Base-by-base conservation (phyloP, 1,140 invertebrate species). In the Polyergus mexicanus region DNA sequence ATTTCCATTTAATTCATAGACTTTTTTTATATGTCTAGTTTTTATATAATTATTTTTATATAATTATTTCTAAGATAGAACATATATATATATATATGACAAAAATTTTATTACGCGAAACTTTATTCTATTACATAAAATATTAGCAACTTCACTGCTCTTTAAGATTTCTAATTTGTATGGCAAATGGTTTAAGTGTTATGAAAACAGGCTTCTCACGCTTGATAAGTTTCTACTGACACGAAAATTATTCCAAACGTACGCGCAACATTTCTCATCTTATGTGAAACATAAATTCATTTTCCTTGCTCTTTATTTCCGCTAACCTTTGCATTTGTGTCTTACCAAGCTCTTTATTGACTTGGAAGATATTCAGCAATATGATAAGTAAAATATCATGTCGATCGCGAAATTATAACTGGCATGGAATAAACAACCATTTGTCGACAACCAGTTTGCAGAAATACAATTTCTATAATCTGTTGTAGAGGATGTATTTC, bases 351-450 rank as follows among this genome's bases (percentile, higher is more conserved):
- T 71, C 22, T 5, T 60, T 25, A 25, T 60, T 35, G 16, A 58
- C 25, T 60, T 44, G 38, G 16, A 56, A 69, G 77, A 41, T 1
- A 32, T 4, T 71, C 22, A 22, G 5, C 22, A 13, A 81, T 13
- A 54, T 54, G 66, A 35, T 28, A 81, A 81, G 47, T 44, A 54
- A 44, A n/a, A 66, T 3, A 25, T 60, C 38, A 11, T 38, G 47
- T 35, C 7, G 32, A 68, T 66, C 51, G 22, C 25, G 35, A 69
- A 6, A 44, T 32, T 44, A 22, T n/a, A 58, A 44, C 51, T 51
- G 66, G 3, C 32, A 11, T 11, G 35, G 13, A 58, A 28, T 28
- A 28, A 32, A 16, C 16, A 16, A 72, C 10, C 47, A 22, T 60
- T 81, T 58, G 51, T 71, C 22, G 22, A 41, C 47, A 41, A 81